Evolutionary conservation across 2,113 vertebrate genomes (phyloP).

Genomic region (Oplegnathus fasciatus): DNA sequence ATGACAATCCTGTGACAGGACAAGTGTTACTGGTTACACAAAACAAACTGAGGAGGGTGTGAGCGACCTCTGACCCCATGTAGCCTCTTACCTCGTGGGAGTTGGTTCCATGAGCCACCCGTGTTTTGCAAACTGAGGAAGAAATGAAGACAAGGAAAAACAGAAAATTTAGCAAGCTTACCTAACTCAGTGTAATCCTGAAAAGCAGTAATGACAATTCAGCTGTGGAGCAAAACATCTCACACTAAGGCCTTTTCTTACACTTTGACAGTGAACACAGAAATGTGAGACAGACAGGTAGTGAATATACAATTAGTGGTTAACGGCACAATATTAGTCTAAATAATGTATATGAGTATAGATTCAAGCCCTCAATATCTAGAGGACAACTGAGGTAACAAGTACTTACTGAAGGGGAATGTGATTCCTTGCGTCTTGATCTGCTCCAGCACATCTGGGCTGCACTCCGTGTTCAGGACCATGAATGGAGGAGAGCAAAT

Average conservation of each 20-base stretch:
- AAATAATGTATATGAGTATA: neutral
- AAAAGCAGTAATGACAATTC: neutral
- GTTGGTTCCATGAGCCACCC: constrained; percentile 98
- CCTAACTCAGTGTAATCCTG: neutral
- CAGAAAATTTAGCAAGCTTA: neutral
- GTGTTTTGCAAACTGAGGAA: constrained; percentile 96
- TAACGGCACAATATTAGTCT: neutral
- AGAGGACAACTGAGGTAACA: neutral
- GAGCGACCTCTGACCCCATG: constrained; percentile 49
- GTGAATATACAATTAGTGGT: neutral
- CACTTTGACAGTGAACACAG: neutral
- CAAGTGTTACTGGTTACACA: constrained; percentile 39
- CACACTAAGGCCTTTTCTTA: neutral
- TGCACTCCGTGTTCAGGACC: constrained; percentile 93
- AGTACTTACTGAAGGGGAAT: constrained; percentile 95
- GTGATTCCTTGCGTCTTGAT: constrained; percentile 94
- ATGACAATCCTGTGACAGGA: constrained; percentile 44
- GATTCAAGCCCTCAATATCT: neutral
- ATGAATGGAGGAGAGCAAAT: constrained; percentile 99
- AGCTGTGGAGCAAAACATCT: neutral
- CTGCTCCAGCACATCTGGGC: constrained; percentile 91
- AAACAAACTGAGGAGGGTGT: constrained; percentile 44
- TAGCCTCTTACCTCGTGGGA: constrained; percentile 94
- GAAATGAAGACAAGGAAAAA: constrained; percentile 59
- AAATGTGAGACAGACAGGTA: neutral